Conservation (phyloP, 2,113 vertebrate genomes). For the Anolis carolinensis region DNA sequence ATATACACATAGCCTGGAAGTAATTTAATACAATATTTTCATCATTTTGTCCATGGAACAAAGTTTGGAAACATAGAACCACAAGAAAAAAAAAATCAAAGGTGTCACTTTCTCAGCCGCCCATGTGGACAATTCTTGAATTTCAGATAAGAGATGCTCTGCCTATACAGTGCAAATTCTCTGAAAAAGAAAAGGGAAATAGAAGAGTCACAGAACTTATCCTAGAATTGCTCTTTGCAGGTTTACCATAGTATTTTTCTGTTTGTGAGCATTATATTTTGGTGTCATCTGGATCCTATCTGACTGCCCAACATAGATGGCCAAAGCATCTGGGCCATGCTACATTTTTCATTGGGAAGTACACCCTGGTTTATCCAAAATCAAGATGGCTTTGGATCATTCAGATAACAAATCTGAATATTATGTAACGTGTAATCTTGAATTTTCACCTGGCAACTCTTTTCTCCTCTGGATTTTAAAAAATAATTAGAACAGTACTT, state of each 20-base stretch:
- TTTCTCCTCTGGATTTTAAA: rapidly evolving
- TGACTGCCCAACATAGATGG: not conserved
- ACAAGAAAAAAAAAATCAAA: too few species aligned
- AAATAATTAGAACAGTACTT: too few species aligned
- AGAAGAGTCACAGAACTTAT: too few species aligned
- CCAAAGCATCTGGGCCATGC: not conserved
- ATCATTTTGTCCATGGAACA: too few species aligned
- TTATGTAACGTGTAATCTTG: not conserved
- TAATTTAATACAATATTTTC: too few species aligned
- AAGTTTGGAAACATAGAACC: too few species aligned
- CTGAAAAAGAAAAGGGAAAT: too few species aligned
- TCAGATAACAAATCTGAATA: not conserved
- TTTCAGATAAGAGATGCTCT: too few species aligned
- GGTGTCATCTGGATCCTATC: not conserved
- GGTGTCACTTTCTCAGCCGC: too few species aligned
- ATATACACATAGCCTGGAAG: too few species aligned
- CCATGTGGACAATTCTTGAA: too few species aligned
- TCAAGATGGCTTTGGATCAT: not conserved
- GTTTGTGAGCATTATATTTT: not conserved
- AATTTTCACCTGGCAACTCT: not conserved
- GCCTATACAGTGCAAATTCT: too few species aligned
- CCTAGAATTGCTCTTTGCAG: not conserved
- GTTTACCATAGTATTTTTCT: not conserved
- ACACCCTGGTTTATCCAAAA: not conserved
- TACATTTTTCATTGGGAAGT: not conserved